phyloP scores from a whole-genome alignment of 2,113 vertebrate species.

The Sinocyclocheilus rhinocerous region DNA sequence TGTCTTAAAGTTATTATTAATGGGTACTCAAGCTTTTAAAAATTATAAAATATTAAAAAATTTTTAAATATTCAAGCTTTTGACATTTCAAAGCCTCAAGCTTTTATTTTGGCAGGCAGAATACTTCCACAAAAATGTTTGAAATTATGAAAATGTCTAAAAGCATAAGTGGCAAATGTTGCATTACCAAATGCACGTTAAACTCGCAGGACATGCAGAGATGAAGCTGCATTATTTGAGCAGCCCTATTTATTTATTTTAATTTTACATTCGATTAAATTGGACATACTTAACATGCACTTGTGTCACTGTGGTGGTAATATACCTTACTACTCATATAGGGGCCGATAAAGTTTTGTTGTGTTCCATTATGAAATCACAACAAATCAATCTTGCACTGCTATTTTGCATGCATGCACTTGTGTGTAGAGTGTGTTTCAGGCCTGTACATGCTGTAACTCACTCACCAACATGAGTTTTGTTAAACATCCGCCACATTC shows the following conservation, averaged over 20 bases:
- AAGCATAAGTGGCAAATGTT: no score
- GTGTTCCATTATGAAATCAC: not conserved
- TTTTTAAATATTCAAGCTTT: no score
- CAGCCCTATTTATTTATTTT: not conserved
- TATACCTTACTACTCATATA: not conserved
- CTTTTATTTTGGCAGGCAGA: not conserved
- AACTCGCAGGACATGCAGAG: not conserved
- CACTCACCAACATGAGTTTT: slow-evolving; percentile 40
- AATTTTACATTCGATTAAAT: not conserved
- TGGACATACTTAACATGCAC: not conserved
- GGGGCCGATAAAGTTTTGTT: not conserved
- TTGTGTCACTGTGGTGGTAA: not conserved
- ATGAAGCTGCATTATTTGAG: not conserved
- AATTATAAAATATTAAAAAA: no score
- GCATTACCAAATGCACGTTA: not conserved
- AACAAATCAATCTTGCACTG: not conserved
- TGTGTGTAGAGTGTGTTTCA: slow-evolving; percentile 3
- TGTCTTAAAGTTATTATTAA: not conserved
- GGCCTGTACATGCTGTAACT: slow-evolving; percentile 52
- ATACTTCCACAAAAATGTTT: not conserved
- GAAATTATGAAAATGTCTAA: not conserved
- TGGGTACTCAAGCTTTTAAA: no score
- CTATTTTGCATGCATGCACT: not conserved
- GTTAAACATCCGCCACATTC: slow-evolving; percentile 33
- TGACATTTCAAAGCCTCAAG: not conserved